Percentiles rank a stretch among this genome's conserved stretches.
These are phyloP conservation scores for Bursaphelenchus okinawaensis DNA, from an alignment of 2,888 invertebrate species.

Conservation along the genomic window DNA sequence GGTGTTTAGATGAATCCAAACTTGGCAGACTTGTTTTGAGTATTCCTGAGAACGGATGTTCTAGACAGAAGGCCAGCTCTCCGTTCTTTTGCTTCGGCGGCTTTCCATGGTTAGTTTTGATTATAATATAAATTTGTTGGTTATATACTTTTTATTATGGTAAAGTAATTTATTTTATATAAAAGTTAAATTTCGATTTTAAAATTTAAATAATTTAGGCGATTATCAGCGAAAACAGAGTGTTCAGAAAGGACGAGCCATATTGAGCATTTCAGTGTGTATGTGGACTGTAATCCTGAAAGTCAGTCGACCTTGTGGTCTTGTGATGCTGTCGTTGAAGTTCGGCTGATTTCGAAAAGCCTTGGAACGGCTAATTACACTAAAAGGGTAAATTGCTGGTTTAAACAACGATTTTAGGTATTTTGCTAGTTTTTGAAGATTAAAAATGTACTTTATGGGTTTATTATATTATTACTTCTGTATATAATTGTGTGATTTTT, in stretches of 20 bases:
- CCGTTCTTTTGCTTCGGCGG: neutral
- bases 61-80: neutral
- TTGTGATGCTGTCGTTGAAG: constrained; percentile 48
- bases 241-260: constrained; percentile 50
- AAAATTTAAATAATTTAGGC: too few relatives aligned
- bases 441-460: too few relatives aligned
- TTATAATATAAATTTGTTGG: neutral
- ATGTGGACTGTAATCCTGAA: constrained; percentile 57
- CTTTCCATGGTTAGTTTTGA: neutral
- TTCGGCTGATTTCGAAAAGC: constrained; percentile 31
- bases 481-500: constrained; percentile 11
- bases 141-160: too few relatives aligned
- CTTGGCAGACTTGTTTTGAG: neutral
- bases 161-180: too few relatives aligned
- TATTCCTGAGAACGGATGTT: neutral
- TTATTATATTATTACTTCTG: neutral
- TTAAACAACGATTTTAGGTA: neutral
- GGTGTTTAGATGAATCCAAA: neutral
- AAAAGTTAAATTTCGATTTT: too few relatives aligned
- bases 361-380: constrained; percentile 30
- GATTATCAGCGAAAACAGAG: constrained; percentile 56
- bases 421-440: too few relatives aligned
- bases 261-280: constrained; percentile 49
- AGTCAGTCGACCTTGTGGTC: constrained; percentile 53
- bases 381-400: constrained; percentile 21